Evolutionary conservation across 2,888 invertebrate species (phyloP).

Genomic region (Crocallis elinguaria): DNA sequence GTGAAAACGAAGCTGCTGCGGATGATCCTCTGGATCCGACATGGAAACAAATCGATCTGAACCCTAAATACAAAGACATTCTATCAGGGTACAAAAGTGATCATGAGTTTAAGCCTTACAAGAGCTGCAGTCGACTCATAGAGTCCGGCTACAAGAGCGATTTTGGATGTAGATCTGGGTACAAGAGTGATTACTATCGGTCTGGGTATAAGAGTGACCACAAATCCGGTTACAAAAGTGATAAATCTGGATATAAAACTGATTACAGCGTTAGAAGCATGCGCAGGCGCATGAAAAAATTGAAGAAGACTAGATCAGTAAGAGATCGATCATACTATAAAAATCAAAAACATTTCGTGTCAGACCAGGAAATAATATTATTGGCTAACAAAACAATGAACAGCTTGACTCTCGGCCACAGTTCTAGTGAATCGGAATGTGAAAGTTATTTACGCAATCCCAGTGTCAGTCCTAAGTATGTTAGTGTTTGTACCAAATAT

Average conservation of each 20-base stretch:
- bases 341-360: constrained; percentile 83
- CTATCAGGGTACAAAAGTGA: constrained; percentile 86
- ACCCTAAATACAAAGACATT: constrained; percentile 86
- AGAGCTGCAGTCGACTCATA: constrained; percentile 80
- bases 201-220: constrained; percentile 87
- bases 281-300: constrained; percentile 77
- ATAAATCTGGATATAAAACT: constrained; percentile 85
- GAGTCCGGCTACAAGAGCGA: constrained; percentile 87
- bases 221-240: constrained; percentile 85
- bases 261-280: constrained; percentile 82
- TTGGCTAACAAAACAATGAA: constrained; percentile 82
- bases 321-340: constrained; percentile 81
- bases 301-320: constrained; percentile 80
- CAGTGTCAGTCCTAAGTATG: constrained; percentile 73
- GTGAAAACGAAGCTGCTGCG: constrained; percentile 80
- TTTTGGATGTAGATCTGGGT: constrained; percentile 83
- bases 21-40: constrained; percentile 86
- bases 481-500: constrained; percentile 76
- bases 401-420: constrained; percentile 84
- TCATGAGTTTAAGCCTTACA: constrained; percentile 80
- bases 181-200: constrained; percentile 77
- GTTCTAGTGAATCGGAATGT: constrained; percentile 81
- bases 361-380: constrained; percentile 85
- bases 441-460: constrained; percentile 74
- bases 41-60: constrained; percentile 87